Base-by-base conservation (phyloP, 1,140 invertebrate species). In the Drosophila yakuba region DNA sequence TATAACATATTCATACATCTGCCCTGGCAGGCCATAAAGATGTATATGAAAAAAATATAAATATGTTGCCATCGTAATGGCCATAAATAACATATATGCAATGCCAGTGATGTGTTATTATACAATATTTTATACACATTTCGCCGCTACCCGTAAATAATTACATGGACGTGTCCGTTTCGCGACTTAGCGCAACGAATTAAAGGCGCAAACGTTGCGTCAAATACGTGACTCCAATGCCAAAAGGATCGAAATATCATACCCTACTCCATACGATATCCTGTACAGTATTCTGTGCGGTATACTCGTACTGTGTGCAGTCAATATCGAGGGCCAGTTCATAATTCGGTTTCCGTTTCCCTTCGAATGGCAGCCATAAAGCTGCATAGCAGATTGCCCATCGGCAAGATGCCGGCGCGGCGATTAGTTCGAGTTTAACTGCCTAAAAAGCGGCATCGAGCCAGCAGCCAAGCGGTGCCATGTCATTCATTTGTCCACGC, bases 401-500 rank as follows among this genome's bases (percentile, higher is more conserved):
- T 38, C 38, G 47, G 36, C 45, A 43, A 80, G 80, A 88, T 88
- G 63, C 60, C 81, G 75, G 75, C 67, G 76, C 64, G 60, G 67
- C 80, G 83, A 88, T 88, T 88, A 88, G 83, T 89, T 89, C 79
- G 71, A 72, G 78, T 89, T 86, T 86, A 89, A 79, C 79, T 76
- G 84, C 83, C 72, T 76, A 75, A 83, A 79, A 73, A 76, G 71
- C 62, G 54, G 66, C 74, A 51, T 52, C 41, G 45, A 43, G 35
- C 55, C 43, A 62, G 63, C 57, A 71, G 57, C 56, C 74, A 43
- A 84, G 83, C 67, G 64, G 58, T 83, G 75, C 71, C 83, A 88
- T 88, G 83, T 88, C 83, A 88, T 88, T 89, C 83, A 88, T 88
- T 88, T 88, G 83, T 88, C 83, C 83, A 88, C 82, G 82, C 79